A percentile compares a stretch with the other conserved stretches of the same genome.
Conservation (phyloP, 2,797 vertebrate genomes). For the Lates japonicus region DNA sequence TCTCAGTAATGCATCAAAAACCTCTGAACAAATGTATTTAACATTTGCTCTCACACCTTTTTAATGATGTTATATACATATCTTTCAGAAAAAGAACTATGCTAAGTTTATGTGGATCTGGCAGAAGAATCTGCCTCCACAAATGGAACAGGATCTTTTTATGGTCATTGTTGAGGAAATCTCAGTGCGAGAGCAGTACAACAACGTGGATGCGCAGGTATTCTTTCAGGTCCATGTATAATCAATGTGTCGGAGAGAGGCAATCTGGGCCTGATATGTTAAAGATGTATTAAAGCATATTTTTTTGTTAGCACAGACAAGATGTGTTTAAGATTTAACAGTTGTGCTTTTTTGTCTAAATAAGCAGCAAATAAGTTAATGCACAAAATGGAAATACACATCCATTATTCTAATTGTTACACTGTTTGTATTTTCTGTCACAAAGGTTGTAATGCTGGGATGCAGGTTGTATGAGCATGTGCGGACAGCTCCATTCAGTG, state of each 20-base stretch:
- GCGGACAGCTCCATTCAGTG: constrained; percentile 47
- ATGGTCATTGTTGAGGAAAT: background rate
- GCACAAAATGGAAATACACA: background rate
- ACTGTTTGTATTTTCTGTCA: constrained; percentile 22
- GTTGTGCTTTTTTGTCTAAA: background rate
- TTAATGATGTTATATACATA: background rate
- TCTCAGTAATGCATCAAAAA: background rate
- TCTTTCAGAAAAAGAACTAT: constrained; percentile 47
- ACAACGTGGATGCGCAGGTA: constrained; percentile 68
- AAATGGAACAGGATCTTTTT: constrained; percentile 22
- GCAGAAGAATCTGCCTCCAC: background rate
- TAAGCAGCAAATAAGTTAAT: too few species aligned
- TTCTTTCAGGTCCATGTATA: background rate
- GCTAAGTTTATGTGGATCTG: constrained; percentile 36
- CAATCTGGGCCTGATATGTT: background rate
- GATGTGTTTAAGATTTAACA: background rate
- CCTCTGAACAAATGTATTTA: background rate
- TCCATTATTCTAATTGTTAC: background rate
- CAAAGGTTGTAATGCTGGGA: constrained; percentile 61
- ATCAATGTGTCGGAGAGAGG: background rate
- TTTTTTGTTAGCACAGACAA: background rate
- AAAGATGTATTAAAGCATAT: background rate
- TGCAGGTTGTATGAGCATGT: constrained; percentile 44
- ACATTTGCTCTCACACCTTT: background rate
- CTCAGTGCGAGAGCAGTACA: constrained; percentile 17